phyloP scores from a whole-genome alignment of 2,888 invertebrate genomes.

The Spodoptera picta region DNA sequence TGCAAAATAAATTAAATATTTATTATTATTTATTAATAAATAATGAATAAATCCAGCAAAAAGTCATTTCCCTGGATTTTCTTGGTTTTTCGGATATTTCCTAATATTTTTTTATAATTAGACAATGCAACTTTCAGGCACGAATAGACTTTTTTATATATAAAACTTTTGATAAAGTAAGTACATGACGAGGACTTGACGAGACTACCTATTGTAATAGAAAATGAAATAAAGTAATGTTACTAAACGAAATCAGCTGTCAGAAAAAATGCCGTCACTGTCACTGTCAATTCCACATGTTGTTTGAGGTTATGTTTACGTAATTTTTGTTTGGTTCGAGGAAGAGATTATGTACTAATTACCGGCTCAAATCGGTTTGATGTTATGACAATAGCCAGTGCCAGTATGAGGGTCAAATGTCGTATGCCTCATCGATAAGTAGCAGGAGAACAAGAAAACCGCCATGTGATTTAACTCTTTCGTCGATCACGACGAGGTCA shows the following conservation, averaged over 20 bases:
- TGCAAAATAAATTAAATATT: no score
- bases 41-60: no score
- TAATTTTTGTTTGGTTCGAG: constrained; percentile 42
- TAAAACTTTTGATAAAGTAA: no score
- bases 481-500: constrained; percentile 52
- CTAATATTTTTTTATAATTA: no score
- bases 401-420: constrained; percentile 75
- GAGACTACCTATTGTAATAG: no score
- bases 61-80: no score
- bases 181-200: background rate
- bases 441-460: constrained; percentile 37
- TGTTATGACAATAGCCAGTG: constrained; percentile 62
- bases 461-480: constrained; percentile 54
- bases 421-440: constrained; percentile 70
- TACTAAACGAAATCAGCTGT: constrained; percentile 10
- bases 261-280: background rate
- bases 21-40: no score
- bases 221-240: background rate
- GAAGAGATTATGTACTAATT: constrained; percentile 39
- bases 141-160: no score
- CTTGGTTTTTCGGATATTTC: no score
- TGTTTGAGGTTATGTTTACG: constrained; percentile 66
- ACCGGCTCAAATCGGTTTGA: constrained; percentile 58
- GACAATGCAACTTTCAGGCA: no score
- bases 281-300: constrained; percentile 34